Base-by-base conservation (phyloP, 2,888 invertebrate genomes). In the Matsumyia berberina region DNA sequence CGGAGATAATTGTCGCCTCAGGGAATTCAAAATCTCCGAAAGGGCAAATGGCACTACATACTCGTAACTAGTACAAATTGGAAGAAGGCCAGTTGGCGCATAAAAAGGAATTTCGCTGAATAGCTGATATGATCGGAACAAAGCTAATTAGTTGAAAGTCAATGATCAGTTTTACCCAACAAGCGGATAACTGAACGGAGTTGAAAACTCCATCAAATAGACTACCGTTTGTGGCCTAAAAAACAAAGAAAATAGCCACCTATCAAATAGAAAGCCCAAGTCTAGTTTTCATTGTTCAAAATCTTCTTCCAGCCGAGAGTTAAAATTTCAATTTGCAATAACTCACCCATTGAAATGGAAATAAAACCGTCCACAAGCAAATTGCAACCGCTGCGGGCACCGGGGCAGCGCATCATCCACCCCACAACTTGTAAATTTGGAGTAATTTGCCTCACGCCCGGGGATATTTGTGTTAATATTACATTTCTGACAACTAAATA, bases 401-500 rank as follows among this genome's bases (percentile, higher is more conserved):
- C 19, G 7, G 24, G 15, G 39, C 17, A 51, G 2, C 11, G 11
- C 9, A 19, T 2, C 37, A 60, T 60, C 74, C 33, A 24, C 12
- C 35, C 33, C 7, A 46, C 35, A 44, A 44, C 70, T 66, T 53
- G 72, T 55, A 46, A 82, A 82, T 44, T 72, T 53, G 76, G 62
- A 39, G 53, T 67, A 78, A 82, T 82, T 82, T 72, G 66, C 55
- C 33, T 24, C 51, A 0, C n/a, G 39, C 72, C 39, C 55, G 31
- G 19, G 64, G 82, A 77, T 82, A 73, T 82, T 82, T 82, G 53
- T 35, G 49, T 39, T 66, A 67, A 72, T 58, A 78, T 67, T 57
- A 53, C 53, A 77, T 62, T 73, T 78, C 82, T 82, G 77, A 82
- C 82, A 82, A 72, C 77, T 77, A 82, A 77, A 77, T 77, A 77